Evolutionary conservation across 1,140 invertebrate genomes (phyloP), one percentile per base, ranked within the genome.

Genomic region (Scylla paramamosain): DNA sequence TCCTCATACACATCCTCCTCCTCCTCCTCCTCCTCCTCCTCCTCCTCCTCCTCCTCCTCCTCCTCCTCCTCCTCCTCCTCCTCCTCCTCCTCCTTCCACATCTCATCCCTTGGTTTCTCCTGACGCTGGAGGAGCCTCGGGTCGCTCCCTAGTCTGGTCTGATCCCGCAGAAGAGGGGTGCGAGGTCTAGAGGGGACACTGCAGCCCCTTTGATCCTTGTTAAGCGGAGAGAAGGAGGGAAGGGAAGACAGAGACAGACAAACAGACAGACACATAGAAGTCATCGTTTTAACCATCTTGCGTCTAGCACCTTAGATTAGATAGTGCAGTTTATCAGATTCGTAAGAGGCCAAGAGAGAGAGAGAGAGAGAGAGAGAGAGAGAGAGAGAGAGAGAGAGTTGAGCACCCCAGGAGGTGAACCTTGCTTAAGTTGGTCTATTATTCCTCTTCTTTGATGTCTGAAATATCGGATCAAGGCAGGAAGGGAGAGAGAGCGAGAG

Each of bases 361-460:
- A 59, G 52, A 59, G 52, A 59, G 52, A 77, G 67, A 45, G 32
- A 88, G 46, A 88, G 31, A 48, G 87, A 88, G 87, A 88, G 86
- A 88, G 87, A 88, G 46, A n/a, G 87, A 39, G 87, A 88, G 87
- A 93, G 32, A 93, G 92, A 45, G 32, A 67, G 45, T 29, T 59
- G 52, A 0, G 32, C 45, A 45, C 45, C 39, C 28, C 88, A 31
- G 52, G 59, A n/a, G 46, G 59, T 92, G 91, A 92, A 92, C n/a
- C 45, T 77, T 25, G 45, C 29, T 83, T 77, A 92, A 92, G 91
- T 92, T 92, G 31, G 91, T 92, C 91, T 92, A 83, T 92, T 92
- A 52, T 93, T 31, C 12, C n/a, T 86, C 32, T 46, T 84, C 92
- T 93, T 93, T 93, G 92, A 93, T 93, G 92, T 93, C n/a, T 84